Percentiles rank a stretch among this genome's conserved stretches.
phyloP scores from a whole-genome alignment of 2,888 invertebrate species.

The Rhyacophila evoluta region DNA sequence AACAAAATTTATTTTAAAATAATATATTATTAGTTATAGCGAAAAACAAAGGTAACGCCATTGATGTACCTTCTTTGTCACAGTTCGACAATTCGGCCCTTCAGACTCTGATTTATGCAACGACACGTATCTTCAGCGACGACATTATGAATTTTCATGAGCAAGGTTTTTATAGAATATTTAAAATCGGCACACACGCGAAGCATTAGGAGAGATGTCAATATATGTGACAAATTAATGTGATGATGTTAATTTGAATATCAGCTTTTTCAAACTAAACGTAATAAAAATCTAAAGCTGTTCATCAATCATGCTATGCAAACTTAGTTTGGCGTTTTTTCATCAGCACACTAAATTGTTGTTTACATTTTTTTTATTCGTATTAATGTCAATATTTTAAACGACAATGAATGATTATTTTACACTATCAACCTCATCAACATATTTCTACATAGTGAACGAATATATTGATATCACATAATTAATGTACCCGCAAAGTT shows the following conservation, averaged over 20 bases:
- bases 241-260: neutral
- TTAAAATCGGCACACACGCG: neutral
- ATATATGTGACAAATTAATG: neutral
- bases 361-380: too few relatives aligned
- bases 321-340: neutral
- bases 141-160: constrained; percentile 50
- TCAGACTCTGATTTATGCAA: constrained; percentile 33
- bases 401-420: too few relatives aligned
- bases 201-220: neutral
- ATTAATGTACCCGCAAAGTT: too few relatives aligned
- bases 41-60: too few relatives aligned
- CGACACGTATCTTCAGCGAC: constrained; percentile 31
- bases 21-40: too few relatives aligned
- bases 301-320: neutral
- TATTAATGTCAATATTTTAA: neutral
- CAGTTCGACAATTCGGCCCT: neutral
- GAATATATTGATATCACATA: too few relatives aligned
- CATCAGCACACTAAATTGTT: neutral
- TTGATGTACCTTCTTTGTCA: neutral
- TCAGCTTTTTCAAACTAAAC: neutral
- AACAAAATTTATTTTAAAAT: too few relatives aligned
- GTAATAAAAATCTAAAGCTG: neutral
- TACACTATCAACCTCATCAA: too few relatives aligned
- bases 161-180: constrained; percentile 32
- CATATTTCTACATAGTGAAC: too few relatives aligned